Base-by-base conservation (phyloP, 2,113 vertebrate genomes). In the Aptenodytes patagonicus region DNA sequence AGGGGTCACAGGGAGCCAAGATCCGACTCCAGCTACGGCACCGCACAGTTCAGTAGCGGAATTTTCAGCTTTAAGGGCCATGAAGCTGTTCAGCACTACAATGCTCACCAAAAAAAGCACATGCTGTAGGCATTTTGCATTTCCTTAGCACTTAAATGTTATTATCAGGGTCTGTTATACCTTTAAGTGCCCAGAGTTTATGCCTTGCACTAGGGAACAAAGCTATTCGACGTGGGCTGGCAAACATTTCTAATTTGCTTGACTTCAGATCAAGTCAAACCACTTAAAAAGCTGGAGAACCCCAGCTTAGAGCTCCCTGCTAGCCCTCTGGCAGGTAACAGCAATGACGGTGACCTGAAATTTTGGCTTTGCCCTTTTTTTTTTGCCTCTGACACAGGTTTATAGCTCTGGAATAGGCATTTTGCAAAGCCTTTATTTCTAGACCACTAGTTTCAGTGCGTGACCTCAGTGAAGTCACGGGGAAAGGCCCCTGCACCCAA, bases 331-430 rank as follows among this genome's bases (percentile, higher is more conserved):
- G 42, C 70, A 47, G 25, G 2, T 5, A 44, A 51, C 24, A 32
- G 25, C 5, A 2, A 2, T 7, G 44, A 25, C 1, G 0, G 31
- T 3, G 7, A 44, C 13, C 40, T 21, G 28, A 38, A 38, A 52
- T 5, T 20, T 5, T 7, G 17, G 28, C 25, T 61, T 18, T 36
- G 36, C 36, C 13, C 5, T 34, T 13, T 51, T 32, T n/a, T n/a
- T 42, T 42, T 42, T 42, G 42, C 14, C 32, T 22, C 47, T 11
- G 17, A 28, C 38, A 28, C 11, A 15, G 28, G n/a, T 54, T 52
- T 42, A 24, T 3, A 21, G 54, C 42, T 62, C 73, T 10, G 18
- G 38, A 31, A 28, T 0, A 42, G 34, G 10, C 29, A 4, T 16
- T 19, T 32, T 14, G 29, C 36, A 38, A 13, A 52, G 61, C 17